Conservation (phyloP, 2,113 vertebrate species). For the Kryptolebias marmoratus region DNA sequence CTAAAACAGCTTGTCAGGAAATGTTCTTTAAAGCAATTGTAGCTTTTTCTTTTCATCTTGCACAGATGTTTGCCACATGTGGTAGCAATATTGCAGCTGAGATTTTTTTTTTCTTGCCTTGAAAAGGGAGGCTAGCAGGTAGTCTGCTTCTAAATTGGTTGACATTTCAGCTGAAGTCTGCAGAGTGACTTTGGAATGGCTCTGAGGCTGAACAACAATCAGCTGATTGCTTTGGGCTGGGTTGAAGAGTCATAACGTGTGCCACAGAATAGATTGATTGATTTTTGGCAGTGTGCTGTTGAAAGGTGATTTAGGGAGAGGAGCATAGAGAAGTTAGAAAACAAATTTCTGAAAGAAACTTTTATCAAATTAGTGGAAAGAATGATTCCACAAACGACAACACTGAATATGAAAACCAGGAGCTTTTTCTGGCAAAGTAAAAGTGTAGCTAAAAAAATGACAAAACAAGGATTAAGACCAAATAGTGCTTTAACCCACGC, state of each 20-base stretch:
- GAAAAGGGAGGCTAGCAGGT: constrained; percentile 28
- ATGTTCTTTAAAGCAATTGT: constrained; percentile 31
- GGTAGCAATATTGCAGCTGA: neutral
- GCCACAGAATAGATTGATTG: constrained; percentile 36
- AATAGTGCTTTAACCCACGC: neutral
- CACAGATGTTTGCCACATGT: constrained; percentile 21
- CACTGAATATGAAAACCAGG: neutral
- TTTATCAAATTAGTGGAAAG: neutral
- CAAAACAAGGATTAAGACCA: neutral
- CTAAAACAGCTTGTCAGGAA: constrained; percentile 45
- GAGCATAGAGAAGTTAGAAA: neutral
- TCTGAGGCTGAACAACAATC: constrained; percentile 51
- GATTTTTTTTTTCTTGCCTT: constrained; percentile 18
- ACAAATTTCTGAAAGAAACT: constrained; percentile 1
- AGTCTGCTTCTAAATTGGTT: constrained; percentile 60
- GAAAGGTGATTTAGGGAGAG: constrained; percentile 14
- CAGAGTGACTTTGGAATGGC: constrained; percentile 29
- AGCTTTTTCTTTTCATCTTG: constrained; percentile 14
- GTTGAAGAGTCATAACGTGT: constrained; percentile 35
- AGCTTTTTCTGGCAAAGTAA: neutral
- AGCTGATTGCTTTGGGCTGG: constrained; percentile 53
- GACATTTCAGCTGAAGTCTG: constrained; percentile 60
- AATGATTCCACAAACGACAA: neutral
- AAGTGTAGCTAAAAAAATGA: neutral
- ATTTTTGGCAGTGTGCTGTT: constrained; percentile 49